These are phyloP conservation scores for Tringa solitaria DNA, from an alignment of 2,113 vertebrate species.

Conservation along the genomic window DNA sequence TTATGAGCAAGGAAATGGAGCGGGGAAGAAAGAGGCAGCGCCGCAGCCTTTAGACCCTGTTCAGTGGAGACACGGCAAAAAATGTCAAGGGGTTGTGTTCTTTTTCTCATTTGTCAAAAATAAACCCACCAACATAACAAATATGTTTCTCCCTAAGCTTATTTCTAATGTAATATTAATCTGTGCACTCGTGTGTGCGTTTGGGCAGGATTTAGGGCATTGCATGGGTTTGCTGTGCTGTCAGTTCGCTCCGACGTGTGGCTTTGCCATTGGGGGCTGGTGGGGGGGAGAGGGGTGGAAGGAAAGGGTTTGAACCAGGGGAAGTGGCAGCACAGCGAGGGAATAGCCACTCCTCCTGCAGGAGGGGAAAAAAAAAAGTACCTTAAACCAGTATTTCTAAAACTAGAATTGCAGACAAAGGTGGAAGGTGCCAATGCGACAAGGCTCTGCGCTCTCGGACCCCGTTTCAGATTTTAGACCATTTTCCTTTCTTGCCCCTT, in stretches of 20 bases:
- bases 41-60: background rate
- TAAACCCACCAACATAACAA: background rate
- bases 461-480: background rate
- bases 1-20: background rate
- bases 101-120: background rate
- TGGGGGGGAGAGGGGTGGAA: background rate
- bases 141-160: background rate
- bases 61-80: background rate
- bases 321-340: background rate
- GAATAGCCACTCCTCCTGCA: background rate
- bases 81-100: background rate
- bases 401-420: background rate
- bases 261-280: background rate
- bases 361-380: background rate
- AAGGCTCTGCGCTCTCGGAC: background rate
- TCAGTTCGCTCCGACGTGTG: background rate
- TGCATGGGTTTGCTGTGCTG: background rate
- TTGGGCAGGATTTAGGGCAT: constrained; percentile 51
- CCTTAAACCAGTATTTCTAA: background rate
- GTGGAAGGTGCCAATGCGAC: background rate
- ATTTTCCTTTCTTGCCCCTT: background rate
- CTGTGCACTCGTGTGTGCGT: background rate
- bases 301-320: background rate
- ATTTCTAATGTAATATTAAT: constrained; percentile 24
- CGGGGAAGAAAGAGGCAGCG: background rate